A percentile compares a stretch with the other conserved stretches of the same genome.
phyloP scores from a whole-genome alignment of 2,888 invertebrate genomes.

The Caenorhabditis auriculariae region DNA sequence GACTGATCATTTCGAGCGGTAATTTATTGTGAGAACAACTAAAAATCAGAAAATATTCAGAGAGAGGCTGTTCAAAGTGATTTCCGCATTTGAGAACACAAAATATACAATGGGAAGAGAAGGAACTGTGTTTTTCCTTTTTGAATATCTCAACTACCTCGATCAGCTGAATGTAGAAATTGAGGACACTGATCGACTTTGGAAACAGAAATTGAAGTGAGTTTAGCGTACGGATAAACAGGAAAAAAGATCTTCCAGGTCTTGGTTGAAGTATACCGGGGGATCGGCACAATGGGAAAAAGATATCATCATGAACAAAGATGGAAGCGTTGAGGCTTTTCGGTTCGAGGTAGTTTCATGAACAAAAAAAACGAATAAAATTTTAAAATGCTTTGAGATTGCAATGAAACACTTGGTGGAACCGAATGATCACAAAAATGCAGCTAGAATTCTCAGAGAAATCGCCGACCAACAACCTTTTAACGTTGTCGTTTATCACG shows the following conservation, averaged over 20 bases:
- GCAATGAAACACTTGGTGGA: constrained; percentile 61
- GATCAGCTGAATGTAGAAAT: constrained; percentile 58
- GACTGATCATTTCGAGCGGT: constrained; percentile 39
- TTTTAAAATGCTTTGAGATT: constrained; percentile 34
- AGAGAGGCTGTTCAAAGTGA: constrained; percentile 41
- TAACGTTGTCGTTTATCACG: constrained; percentile 37
- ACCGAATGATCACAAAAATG: constrained; percentile 61
- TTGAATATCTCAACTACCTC: constrained; percentile 58
- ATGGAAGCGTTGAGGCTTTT: constrained; percentile 41
- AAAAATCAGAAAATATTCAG: constrained; percentile 23
- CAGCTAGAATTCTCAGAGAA: constrained; percentile 50
- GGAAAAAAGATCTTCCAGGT: constrained; percentile 10
- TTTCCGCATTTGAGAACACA: constrained; percentile 57
- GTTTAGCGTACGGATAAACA: neutral
- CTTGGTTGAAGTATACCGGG: constrained; percentile 62
- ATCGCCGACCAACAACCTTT: constrained; percentile 57
- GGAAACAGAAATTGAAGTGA: constrained; percentile 50
- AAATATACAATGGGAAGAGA: constrained; percentile 58
- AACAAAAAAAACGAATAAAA: neutral
- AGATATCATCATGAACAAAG: constrained; percentile 53
- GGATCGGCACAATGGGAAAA: constrained; percentile 56
- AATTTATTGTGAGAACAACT: neutral
- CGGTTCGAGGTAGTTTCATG: constrained; percentile 50
- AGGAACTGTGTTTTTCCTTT: constrained; percentile 61
- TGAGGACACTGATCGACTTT: constrained; percentile 56